These are phyloP conservation scores for Xiphorhynchus erythropygius DNA, from an alignment of 2,797 vertebrate genomes.

Conservation along the genomic window DNA sequence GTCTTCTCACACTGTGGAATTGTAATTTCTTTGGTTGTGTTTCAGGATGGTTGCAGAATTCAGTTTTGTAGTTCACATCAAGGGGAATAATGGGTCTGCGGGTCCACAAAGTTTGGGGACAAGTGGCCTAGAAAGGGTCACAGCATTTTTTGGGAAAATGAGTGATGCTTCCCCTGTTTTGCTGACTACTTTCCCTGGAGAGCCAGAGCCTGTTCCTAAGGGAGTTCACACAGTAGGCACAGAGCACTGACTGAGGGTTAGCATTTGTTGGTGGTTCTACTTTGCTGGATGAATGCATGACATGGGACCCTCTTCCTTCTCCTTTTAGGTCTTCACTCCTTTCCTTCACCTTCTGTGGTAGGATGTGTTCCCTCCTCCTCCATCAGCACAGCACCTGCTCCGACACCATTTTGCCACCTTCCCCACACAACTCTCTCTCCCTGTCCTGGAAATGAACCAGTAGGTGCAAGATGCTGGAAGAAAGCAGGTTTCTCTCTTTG, in stretches of 20 bases:
- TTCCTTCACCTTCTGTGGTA: neutral
- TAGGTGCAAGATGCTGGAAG: neutral
- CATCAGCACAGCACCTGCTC: neutral
- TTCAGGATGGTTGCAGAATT: neutral
- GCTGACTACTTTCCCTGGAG: neutral
- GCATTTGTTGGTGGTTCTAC: neutral
- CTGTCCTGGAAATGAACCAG: neutral
- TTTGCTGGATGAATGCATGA: neutral
- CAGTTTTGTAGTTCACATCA: neutral
- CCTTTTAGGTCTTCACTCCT: neutral
- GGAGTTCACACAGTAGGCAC: neutral
- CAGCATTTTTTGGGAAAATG: neutral
- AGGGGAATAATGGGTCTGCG: neutral
- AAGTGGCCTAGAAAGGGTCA: neutral
- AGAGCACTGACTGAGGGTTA: neutral
- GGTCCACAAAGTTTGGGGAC: neutral
- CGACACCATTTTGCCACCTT: fast-evolving
- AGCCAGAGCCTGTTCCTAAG: neutral
- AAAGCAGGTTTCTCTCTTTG: neutral
- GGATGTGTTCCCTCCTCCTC: neutral
- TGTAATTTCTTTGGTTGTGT: neutral
- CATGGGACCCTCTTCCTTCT: neutral
- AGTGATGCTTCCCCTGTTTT: neutral
- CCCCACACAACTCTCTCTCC: neutral
- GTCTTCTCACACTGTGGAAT: neutral